Percentiles rank a stretch among this genome's conserved stretches.
Conservation (phyloP, 2,888 invertebrate species). For the Melieria omissa region DNA sequence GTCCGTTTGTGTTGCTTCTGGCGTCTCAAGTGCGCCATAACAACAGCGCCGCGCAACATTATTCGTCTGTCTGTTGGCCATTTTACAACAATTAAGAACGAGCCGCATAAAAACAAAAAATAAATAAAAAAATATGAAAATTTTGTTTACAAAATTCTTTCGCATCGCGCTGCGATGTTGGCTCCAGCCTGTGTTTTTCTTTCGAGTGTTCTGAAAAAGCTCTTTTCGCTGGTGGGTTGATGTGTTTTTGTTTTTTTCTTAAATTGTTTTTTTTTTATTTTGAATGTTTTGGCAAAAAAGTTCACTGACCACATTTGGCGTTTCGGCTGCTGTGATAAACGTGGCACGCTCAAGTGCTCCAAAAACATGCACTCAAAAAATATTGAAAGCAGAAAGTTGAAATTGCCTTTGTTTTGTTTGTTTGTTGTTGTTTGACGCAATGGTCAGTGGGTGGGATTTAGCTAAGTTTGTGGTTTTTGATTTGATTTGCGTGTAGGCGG, state of each 20-base stretch:
- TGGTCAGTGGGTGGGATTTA: too few relatives aligned
- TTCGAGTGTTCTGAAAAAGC: background rate
- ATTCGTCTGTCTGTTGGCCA: background rate
- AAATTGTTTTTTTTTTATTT: background rate
- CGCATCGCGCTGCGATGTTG: too few relatives aligned
- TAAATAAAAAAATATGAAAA: too few relatives aligned
- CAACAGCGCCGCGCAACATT: background rate
- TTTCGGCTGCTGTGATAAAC: too few relatives aligned
- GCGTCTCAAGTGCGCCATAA: background rate
- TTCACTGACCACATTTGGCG: slow-evolving; percentile 25
- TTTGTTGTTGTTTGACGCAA: too few relatives aligned
- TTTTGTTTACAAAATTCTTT: too few relatives aligned
- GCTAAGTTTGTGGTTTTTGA: too few relatives aligned
- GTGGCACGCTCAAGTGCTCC: background rate
- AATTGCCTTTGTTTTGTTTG: too few relatives aligned
- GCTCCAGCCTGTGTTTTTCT: background rate
- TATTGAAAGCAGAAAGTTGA: too few relatives aligned
- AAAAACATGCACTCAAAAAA: too few relatives aligned
- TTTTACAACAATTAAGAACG: background rate
- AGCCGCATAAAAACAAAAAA: background rate
- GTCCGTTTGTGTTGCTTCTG: background rate
- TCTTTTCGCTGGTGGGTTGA: background rate
- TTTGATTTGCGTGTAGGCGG: too few relatives aligned
- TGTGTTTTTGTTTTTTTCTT: background rate
- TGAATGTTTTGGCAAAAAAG: slow-evolving; percentile 12